phyloP scores from a whole-genome alignment of 2,888 invertebrate species.

The Stomorhina lunata region DNA sequence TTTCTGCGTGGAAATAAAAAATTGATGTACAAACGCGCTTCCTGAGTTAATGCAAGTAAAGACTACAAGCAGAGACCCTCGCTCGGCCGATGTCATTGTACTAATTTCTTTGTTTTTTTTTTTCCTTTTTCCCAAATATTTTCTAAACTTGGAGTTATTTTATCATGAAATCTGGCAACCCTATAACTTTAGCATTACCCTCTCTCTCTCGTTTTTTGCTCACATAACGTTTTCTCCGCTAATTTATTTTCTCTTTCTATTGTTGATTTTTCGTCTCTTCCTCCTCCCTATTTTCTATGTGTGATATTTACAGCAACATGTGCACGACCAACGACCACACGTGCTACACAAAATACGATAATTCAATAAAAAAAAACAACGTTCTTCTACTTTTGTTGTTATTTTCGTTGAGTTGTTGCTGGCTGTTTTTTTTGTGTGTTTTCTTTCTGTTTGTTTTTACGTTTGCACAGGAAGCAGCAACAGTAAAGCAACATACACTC shows the following conservation, averaged over 20 bases:
- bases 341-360: constrained; percentile 68
- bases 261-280: constrained; percentile 14
- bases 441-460: constrained; percentile 28
- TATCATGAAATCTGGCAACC: not conserved
- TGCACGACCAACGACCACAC: constrained; percentile 73
- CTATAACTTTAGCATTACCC: constrained; percentile 36
- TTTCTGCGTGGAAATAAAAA: too few species aligned
- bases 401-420: constrained; percentile 12
- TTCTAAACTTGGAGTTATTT: not conserved
- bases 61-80: too few species aligned
- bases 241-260: constrained; percentile 1
- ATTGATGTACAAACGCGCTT: too few species aligned
- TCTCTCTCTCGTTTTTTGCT: constrained; percentile 1
- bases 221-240: constrained; percentile 21
- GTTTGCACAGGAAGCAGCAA: constrained; percentile 35
- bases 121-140: not conserved
- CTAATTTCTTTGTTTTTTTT: not conserved
- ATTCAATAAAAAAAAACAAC: constrained; percentile 48
- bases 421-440: constrained; percentile 7
- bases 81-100: too few species aligned
- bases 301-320: constrained; percentile 70
- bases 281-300: constrained; percentile 38
- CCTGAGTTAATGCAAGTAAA: too few species aligned
- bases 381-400: constrained; percentile 13
- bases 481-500: not conserved